A percentile compares a stretch with the other conserved stretches of the same genome.
Evolutionary conservation across 2,888 invertebrate genomes (phyloP).

Genomic region (Ashinkailepas kermadecensis): DNA sequence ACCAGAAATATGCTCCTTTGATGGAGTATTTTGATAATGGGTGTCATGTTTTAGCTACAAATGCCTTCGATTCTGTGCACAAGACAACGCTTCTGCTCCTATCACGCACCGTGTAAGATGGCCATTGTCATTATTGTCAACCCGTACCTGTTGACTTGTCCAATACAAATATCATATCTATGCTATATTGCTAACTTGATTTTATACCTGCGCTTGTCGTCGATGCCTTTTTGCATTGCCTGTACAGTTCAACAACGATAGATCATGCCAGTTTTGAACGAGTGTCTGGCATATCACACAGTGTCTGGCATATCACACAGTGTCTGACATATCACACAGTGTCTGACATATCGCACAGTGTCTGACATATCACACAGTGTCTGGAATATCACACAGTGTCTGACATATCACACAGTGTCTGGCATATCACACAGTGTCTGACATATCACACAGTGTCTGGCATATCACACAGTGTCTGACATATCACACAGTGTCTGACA

Average conservation of each 20-base stretch:
- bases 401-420: not conserved
- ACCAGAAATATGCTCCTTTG: too few relatives aligned
- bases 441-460: not conserved
- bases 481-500: not conserved
- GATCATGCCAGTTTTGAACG: not conserved
- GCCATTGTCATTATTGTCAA: too few relatives aligned
- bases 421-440: not conserved
- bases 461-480: not conserved
- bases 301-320: not conserved
- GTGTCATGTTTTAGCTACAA: too few relatives aligned
- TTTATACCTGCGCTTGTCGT: too few relatives aligned
- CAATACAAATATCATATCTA: too few relatives aligned
- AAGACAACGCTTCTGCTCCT: too few relatives aligned
- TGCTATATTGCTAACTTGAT: too few relatives aligned
- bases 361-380: not conserved
- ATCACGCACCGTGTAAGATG: too few relatives aligned
- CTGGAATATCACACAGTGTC: not conserved
- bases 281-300: not conserved
- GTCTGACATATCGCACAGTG: not conserved
- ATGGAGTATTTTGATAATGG: too few relatives aligned
- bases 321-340: not conserved
- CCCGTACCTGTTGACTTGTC: too few relatives aligned
- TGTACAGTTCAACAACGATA: not conserved
- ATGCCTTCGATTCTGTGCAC: too few relatives aligned
- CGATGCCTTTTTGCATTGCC: not conserved